Evolutionary conservation across 2,888 invertebrate genomes (phyloP).

Genomic region (Xanthia icteritia): DNA sequence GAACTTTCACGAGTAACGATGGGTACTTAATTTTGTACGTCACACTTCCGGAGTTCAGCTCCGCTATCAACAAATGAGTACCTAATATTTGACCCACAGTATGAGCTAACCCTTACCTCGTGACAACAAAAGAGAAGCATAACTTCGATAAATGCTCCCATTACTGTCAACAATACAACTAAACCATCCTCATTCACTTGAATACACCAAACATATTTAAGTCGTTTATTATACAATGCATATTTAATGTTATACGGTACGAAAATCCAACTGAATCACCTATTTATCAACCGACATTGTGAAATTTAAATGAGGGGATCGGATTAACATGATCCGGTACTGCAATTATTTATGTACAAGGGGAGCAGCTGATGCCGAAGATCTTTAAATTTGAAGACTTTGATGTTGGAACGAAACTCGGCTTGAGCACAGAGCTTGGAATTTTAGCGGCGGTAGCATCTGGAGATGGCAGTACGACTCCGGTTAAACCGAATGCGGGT

Average conservation of each 20-base stretch:
- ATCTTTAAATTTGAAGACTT: slow-evolving; percentile 18
- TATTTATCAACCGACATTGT: slow-evolving; percentile 51
- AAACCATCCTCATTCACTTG: background rate
- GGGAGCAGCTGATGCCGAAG: slow-evolving; percentile 26
- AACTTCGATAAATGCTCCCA: background rate
- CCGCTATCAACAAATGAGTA: too few species aligned
- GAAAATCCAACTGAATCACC: slow-evolving; percentile 47
- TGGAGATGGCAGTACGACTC: too few species aligned
- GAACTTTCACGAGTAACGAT: too few species aligned
- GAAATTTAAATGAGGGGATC: slow-evolving; percentile 51
- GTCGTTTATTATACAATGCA: slow-evolving; percentile 45
- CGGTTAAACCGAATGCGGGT: too few species aligned
- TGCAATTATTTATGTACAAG: slow-evolving; percentile 50
- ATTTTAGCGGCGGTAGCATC: too few species aligned
- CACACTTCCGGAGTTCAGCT: too few species aligned
- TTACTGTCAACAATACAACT: background rate
- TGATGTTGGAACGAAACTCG: background rate
- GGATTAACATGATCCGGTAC: slow-evolving; percentile 46
- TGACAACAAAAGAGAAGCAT: background rate
- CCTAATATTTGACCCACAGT: too few species aligned
- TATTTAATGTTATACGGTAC: slow-evolving; percentile 33
- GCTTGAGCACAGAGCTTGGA: background rate
- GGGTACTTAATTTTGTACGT: too few species aligned
- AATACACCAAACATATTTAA: slow-evolving; percentile 4
- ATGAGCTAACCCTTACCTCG: too few species aligned